Conservation (phyloP, 2,888 invertebrate genomes). For the Serripes groenlandicus region DNA sequence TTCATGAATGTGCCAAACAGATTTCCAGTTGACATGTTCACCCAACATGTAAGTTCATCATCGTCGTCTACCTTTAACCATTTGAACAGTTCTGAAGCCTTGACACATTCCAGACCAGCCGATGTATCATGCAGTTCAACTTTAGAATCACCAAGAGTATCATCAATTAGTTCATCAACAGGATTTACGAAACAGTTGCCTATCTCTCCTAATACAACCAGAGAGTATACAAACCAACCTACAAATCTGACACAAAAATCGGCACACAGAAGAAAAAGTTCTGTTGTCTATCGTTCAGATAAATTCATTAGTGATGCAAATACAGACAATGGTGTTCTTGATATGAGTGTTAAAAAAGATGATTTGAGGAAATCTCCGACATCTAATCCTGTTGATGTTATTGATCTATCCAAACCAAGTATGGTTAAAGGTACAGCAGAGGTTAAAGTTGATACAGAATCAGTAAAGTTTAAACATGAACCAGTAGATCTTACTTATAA, state of each 20-base stretch:
- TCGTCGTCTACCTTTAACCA: not conserved
- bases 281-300: slow-evolving; percentile 33
- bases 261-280: slow-evolving; percentile 35
- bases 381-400: slow-evolving; percentile 1
- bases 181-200: not conserved
- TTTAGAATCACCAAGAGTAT: not conserved
- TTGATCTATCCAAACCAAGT: slow-evolving; percentile 25
- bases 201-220: not conserved
- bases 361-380: not conserved
- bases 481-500: not conserved
- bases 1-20: not conserved
- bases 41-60: too few relatives aligned
- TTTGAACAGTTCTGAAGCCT: not conserved
- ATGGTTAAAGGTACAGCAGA: not conserved
- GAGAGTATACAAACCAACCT: not conserved
- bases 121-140: not conserved
- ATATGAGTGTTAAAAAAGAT: not conserved
- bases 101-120: not conserved
- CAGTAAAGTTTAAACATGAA: not conserved
- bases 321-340: not conserved
- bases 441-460: not conserved
- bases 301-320: not conserved
- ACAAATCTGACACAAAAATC: not conserved
- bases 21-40: too few relatives aligned
- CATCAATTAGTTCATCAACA: not conserved